Evolutionary conservation across 2,797 vertebrate species (phyloP).

Genomic region (Hippocampus kuda): DNA sequence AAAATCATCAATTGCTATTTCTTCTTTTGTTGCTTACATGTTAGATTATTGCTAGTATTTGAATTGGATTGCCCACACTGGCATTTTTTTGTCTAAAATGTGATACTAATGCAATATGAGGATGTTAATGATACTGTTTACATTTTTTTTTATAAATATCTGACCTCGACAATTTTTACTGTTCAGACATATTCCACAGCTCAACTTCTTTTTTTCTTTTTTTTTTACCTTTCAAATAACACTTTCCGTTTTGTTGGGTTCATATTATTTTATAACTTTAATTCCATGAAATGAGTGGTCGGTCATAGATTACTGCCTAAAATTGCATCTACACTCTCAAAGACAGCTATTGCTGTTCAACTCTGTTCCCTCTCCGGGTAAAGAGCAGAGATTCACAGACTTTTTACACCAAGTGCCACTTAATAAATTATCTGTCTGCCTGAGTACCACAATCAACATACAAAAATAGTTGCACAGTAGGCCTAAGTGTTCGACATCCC

Average conservation of each 20-base stretch:
- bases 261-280: not conserved
- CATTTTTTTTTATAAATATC: not conserved
- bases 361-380: not conserved
- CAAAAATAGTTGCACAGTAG: not conserved
- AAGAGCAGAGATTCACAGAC: not conserved
- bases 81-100: not conserved
- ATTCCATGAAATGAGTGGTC: not conserved
- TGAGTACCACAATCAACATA: not conserved
- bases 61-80: not conserved
- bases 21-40: not conserved
- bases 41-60: not conserved
- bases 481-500: too few relatives aligned
- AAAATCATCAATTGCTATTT: not conserved
- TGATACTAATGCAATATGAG: not conserved
- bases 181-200: not conserved
- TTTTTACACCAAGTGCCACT: not conserved
- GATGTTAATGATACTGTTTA: not conserved
- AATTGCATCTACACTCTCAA: not conserved
- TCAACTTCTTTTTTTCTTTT: not conserved
- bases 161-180: not conserved
- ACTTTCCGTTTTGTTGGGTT: not conserved
- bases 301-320: not conserved
- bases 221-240: not conserved
- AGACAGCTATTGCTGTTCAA: too few relatives aligned
- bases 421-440: not conserved